Evolutionary conservation across 2,113 vertebrate genomes (phyloP).

Genomic region (Entosphenus tridentatus): DNA sequence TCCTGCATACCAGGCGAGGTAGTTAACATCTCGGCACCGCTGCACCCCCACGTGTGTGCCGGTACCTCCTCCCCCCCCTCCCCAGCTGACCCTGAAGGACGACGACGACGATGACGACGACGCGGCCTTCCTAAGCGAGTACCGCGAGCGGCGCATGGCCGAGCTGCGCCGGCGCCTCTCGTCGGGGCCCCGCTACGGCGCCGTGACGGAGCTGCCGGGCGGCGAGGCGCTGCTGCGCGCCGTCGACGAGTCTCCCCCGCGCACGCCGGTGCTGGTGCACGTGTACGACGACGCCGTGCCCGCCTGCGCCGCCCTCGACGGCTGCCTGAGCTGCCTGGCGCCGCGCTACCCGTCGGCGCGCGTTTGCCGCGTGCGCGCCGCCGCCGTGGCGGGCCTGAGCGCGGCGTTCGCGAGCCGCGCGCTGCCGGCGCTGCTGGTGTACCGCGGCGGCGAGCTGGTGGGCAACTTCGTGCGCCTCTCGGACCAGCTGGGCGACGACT

Average conservation of each 20-base stretch:
- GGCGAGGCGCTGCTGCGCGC: conserved; percentile 68
- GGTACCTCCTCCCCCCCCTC: too few species aligned
- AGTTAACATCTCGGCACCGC: too few species aligned
- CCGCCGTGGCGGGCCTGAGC: conserved; percentile 57
- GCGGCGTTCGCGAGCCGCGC: conserved; percentile 53
- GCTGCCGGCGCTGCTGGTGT: conserved; percentile 67
- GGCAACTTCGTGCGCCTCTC: conserved; percentile 91
- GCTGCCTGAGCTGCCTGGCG: conserved; percentile 71
- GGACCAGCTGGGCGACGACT: conserved; percentile 88
- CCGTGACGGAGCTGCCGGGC: conserved; percentile 48
- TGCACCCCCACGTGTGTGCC: too few species aligned
- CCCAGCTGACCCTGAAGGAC: too few species aligned
- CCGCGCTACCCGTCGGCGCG: conserved; percentile 65
- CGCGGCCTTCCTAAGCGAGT: conserved; percentile 65
- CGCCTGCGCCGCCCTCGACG: conserved; percentile 59
- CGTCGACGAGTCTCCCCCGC: conserved; percentile 61
- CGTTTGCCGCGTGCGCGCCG: conserved; percentile 66
- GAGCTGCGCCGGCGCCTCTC: conserved; percentile 69
- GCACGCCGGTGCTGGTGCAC: conserved; percentile 63
- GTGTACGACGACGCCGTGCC: conserved; percentile 63
- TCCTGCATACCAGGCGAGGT: too few species aligned
- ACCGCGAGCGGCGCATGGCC: conserved; percentile 81
- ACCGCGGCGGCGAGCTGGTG: conserved; percentile 67
- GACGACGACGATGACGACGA: conserved; percentile 21
- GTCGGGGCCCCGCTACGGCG: conserved; percentile 45